A percentile compares a stretch with the other conserved stretches of the same genome.
Evolutionary conservation across 2,888 invertebrate genomes (phyloP).

Genomic region (Watsonalla binaria): DNA sequence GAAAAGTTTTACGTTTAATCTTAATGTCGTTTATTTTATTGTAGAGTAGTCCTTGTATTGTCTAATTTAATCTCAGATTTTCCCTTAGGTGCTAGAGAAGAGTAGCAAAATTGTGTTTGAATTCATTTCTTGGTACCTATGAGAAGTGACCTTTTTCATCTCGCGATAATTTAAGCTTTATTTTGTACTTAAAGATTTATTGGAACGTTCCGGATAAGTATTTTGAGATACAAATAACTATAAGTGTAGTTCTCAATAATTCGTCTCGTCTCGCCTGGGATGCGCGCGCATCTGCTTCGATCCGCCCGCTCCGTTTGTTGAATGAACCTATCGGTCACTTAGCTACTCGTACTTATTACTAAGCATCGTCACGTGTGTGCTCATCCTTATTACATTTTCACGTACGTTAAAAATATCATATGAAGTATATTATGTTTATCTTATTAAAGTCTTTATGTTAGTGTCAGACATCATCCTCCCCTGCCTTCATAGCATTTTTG

Average conservation of each 20-base stretch:
- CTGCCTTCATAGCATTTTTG: too few relatives aligned
- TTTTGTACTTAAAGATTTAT: too few relatives aligned
- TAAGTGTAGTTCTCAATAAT: constrained; percentile 32
- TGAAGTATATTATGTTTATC: neutral
- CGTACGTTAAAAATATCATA: neutral
- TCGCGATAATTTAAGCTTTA: too few relatives aligned
- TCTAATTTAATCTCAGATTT: neutral
- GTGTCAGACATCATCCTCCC: too few relatives aligned
- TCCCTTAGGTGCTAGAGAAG: too few relatives aligned
- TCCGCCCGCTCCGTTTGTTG: constrained; percentile 52
- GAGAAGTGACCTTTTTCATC: too few relatives aligned
- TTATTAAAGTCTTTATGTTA: too few relatives aligned
- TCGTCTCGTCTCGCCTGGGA: constrained; percentile 28
- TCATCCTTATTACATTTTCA: neutral
- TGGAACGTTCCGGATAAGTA: too few relatives aligned
- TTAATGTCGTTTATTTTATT: constrained; percentile 14
- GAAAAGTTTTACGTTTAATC: constrained; percentile 23
- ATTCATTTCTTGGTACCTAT: too few relatives aligned
- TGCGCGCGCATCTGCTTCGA: constrained; percentile 73
- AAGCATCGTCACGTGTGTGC: constrained; percentile 37
- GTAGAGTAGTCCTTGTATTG: neutral
- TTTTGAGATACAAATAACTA: constrained; percentile 5
- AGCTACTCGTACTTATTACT: constrained; percentile 8
- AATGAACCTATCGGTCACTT: constrained; percentile 63
- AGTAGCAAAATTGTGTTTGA: too few relatives aligned